Base-by-base conservation (phyloP, 2,888 invertebrate species). In the Petrolisthes cinctipes region DNA sequence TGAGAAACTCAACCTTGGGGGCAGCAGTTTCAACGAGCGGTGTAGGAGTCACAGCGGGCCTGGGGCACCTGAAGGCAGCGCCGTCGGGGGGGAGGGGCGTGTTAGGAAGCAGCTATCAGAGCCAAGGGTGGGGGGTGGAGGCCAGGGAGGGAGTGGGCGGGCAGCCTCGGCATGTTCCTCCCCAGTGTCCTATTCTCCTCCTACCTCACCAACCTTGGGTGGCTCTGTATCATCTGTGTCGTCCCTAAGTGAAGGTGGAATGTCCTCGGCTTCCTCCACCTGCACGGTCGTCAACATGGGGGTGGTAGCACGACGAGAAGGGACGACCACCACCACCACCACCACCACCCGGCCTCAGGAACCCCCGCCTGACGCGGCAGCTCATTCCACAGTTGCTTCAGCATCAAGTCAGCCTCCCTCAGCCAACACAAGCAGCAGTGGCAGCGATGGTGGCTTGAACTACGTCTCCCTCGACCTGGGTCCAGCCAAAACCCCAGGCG, bases 231-330 rank as follows among this genome's bases (percentile, higher is more conserved):
- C 90, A 23, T 90, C 90, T 57, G 86, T 89, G 83, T 90, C 90
- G 11, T 90, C 90, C 20, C 75, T 90, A 68, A 90, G 90, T 86
- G 90, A 90, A 79, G 89, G 90, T 71, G 90, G 89, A 14, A 81
- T 90, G 20, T 90, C 90, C 23, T 90, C 90, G 5, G 90, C 90
- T 37, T 90, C 90, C 4, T 90, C 90, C 71, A 90, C 90, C 14
- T 90, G 90, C 82, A 90, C 90, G 54, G 90, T 90, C 53, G 89
- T 90, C 68, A 90, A 90, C 71, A 88, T 90, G 78, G 90, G 90
- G 71, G 54, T 90, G 54, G 83, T 61, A 20, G 73, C 81, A 54
- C 71, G 87, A 54, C 83, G 84, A 20, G 81, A 80, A 57, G 80
- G 73, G 54, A n/a, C 66, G n/a, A 51, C 57, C 56, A 79, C 57